A percentile compares a stretch with the other conserved stretches of the same genome.
phyloP scores from a whole-genome alignment of 2,888 invertebrate genomes.

The Scotopteryx bipunctaria region DNA sequence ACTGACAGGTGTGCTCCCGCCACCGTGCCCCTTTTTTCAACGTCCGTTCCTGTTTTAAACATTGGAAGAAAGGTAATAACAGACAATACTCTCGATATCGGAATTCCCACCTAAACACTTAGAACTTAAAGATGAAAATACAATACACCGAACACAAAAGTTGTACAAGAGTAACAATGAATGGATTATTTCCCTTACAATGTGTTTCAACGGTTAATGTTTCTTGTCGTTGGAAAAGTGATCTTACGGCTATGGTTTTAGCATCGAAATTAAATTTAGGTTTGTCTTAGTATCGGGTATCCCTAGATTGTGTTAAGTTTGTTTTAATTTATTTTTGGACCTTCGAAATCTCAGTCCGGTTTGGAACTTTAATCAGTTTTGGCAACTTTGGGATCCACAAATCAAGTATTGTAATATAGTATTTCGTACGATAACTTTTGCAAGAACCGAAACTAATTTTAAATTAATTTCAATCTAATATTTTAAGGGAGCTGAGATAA shows the following conservation, averaged over 20 bases:
- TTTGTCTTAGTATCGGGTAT: conserved; percentile 43
- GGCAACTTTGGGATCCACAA: conserved; percentile 32
- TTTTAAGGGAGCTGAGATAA: too few relatives aligned
- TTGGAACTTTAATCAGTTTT: conserved; percentile 45
- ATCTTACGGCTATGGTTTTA: conserved; percentile 45
- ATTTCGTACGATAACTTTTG: conserved; percentile 10
- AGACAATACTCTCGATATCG: background rate
- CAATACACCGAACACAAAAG: conserved; percentile 39
- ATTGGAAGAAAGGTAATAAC: conserved; percentile 47
- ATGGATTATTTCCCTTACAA: conserved; percentile 80
- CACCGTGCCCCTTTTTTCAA: conserved; percentile 81
- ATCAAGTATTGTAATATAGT: conserved; percentile 21
- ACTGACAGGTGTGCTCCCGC: conserved; percentile 82
- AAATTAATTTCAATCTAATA: background rate
- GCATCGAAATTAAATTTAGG: conserved; percentile 37
- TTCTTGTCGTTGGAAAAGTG: conserved; percentile 48
- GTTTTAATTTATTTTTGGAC: conserved; percentile 70
- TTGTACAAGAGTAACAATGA: conserved; percentile 75
- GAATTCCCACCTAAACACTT: conserved; percentile 13
- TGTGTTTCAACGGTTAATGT: conserved; percentile 75
- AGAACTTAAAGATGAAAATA: conserved; percentile 40
- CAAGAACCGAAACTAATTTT: background rate
- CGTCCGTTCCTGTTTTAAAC: conserved; percentile 73
- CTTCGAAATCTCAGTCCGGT: conserved; percentile 55
- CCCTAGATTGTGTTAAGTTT: conserved; percentile 60